These are phyloP conservation scores for Onchidella celtica DNA, from an alignment of 2,888 invertebrate species.

Conservation along the genomic window DNA sequence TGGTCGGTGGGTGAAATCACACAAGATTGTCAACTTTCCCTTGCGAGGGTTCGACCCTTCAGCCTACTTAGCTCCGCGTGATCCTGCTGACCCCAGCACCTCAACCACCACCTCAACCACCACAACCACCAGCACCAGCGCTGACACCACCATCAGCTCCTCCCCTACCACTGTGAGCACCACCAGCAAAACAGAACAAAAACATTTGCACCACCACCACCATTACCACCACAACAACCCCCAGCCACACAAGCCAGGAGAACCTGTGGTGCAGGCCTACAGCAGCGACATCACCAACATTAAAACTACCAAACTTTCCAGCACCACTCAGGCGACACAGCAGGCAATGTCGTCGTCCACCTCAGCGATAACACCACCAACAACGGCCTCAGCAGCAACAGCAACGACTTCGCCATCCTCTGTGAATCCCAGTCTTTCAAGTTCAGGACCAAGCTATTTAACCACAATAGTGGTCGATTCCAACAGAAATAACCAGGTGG, in stretches of 20 bases:
- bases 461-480: constrained; percentile 10
- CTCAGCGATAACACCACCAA: no score
- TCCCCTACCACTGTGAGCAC: not conserved
- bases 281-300: not conserved
- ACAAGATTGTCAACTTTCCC: constrained; percentile 94
- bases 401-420: not conserved
- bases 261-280: not conserved
- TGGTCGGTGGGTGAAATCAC: constrained; percentile 96
- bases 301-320: no score
- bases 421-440: constrained; percentile 33
- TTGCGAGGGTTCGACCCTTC: constrained; percentile 92
- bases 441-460: not conserved
- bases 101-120: constrained; percentile 2
- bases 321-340: not conserved
- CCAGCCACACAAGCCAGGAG: no score
- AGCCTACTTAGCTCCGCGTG: constrained; percentile 86
- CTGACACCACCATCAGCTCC: no score
- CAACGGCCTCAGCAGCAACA: not conserved
- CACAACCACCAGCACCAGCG: not conserved
- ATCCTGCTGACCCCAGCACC: constrained; percentile 28
- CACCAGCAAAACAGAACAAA: not conserved
- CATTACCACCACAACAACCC: not conserved
- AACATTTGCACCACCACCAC: not conserved
- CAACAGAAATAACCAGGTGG: constrained; percentile 19
- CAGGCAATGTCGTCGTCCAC: not conserved